Evolutionary conservation across 2,797 vertebrate species (phyloP).

Genomic region (Salmo trutta): DNA sequence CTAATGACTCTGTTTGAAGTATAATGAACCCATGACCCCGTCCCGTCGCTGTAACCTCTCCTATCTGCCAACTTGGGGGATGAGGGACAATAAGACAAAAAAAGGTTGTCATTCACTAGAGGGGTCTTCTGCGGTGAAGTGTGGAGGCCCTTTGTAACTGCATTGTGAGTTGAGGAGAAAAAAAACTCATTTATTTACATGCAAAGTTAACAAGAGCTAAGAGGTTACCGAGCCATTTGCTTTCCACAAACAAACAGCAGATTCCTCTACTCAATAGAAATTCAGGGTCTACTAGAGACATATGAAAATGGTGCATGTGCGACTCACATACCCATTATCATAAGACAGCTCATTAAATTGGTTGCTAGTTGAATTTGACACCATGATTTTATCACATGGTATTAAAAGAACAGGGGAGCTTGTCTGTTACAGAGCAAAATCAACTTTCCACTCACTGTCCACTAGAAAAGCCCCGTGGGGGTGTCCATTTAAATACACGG

Average conservation of each 20-base stretch:
- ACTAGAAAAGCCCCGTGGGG: neutral
- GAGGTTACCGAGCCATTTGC: conserved; percentile 27
- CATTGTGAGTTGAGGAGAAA: conserved; percentile 35
- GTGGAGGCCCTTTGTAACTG: conserved; percentile 43
- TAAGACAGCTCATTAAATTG: conserved; percentile 8
- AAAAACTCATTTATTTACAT: conserved; percentile 52
- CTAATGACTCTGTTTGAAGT: conserved; percentile 89
- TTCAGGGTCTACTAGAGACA: neutral
- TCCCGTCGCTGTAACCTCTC: conserved; percentile 76
- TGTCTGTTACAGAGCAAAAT: neutral
- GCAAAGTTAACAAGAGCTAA: conserved; percentile 46
- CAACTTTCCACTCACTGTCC: neutral
- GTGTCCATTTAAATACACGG: neutral
- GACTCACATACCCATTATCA: neutral
- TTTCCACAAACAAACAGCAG: conserved; percentile 24
- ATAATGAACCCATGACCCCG: conserved; percentile 86
- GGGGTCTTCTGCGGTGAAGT: conserved; percentile 35
- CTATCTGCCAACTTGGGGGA: conserved; percentile 70
- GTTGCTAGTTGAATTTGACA: neutral
- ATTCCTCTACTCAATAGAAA: neutral
- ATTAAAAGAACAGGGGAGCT: neutral
- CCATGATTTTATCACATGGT: neutral
- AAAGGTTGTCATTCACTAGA: conserved; percentile 53
- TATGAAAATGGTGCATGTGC: neutral
- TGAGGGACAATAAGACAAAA: conserved; percentile 37